Conservation (phyloP, 1,140 invertebrate genomes). For the Gryllus bimaculatus region DNA sequence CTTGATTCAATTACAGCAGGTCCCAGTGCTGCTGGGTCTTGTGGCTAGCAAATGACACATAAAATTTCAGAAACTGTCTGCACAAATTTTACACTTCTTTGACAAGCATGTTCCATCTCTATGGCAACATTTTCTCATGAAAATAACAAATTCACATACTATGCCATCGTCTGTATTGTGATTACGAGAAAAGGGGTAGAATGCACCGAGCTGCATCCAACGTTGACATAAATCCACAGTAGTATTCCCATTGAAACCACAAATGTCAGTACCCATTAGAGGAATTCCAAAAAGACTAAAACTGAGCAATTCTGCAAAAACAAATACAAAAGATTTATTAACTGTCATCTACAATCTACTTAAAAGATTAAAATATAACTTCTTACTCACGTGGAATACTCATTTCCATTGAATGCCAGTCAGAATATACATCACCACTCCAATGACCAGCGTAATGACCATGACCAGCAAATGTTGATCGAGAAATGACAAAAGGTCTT, state of each 20-base stretch:
- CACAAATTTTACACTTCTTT: background rate
- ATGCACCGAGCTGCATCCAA: conserved; percentile 77
- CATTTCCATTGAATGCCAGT: conserved; percentile 56
- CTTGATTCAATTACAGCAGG: conserved; percentile 52
- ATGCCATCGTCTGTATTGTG: conserved; percentile 66
- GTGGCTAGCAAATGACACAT: conserved; percentile 44
- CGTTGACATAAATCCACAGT: conserved; percentile 61
- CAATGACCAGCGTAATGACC: conserved; percentile 82
- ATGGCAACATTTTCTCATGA: too few relatives aligned
- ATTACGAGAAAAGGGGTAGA: conserved; percentile 80
- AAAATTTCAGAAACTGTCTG: background rate
- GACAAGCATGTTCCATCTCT: background rate
- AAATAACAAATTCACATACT: conserved; percentile 37
- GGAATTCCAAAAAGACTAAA: conserved; percentile 79
- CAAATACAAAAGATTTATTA: too few relatives aligned
- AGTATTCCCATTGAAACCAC: conserved; percentile 74
- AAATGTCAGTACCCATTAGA: conserved; percentile 82
- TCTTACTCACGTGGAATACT: conserved; percentile 46
- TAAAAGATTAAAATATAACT: background rate
- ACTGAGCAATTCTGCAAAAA: conserved; percentile 53
- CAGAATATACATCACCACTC: conserved; percentile 72
- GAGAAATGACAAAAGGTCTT: conserved; percentile 72
- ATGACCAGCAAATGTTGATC: conserved; percentile 71
- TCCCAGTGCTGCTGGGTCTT: conserved; percentile 68
- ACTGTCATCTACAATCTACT: background rate